phyloP scores from a whole-genome alignment of 1,140 invertebrate genomes.

The Pseudachorutes palmiensis region DNA sequence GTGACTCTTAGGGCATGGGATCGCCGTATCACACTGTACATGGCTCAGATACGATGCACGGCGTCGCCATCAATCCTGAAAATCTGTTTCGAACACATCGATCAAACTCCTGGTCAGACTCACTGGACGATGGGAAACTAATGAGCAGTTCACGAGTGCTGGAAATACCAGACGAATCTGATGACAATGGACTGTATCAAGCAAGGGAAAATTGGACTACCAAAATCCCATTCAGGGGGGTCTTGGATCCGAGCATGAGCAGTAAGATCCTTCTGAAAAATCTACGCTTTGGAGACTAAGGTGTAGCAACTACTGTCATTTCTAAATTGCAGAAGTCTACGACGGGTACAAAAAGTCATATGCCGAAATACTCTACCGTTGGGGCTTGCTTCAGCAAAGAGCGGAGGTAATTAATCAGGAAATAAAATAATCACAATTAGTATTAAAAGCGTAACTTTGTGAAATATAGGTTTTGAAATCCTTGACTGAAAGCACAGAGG shows the following conservation, averaged over 20 bases:
- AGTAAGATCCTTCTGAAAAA: too few relatives aligned
- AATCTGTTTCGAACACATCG: conserved; percentile 50
- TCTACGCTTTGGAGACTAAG: too few relatives aligned
- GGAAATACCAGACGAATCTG: not conserved
- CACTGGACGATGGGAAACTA: conserved; percentile 56
- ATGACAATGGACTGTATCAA: not conserved
- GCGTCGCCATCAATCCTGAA: conserved; percentile 41
- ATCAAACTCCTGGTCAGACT: conserved; percentile 84
- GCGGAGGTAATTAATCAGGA: conserved; percentile 57
- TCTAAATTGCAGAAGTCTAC: conserved; percentile 62
- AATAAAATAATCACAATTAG: conserved; percentile 25
- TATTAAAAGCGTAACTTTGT: too few relatives aligned
- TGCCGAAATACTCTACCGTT: conserved; percentile 76
- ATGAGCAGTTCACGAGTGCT: conserved; percentile 21
- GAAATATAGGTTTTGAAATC: conserved; percentile 79
- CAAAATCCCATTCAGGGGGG: conserved; percentile 2
- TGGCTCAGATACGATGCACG: conserved; percentile 61
- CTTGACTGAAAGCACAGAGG: conserved; percentile 48
- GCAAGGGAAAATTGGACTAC: not conserved
- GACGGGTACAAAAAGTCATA: conserved; percentile 81
- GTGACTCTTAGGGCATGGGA: conserved; percentile 52
- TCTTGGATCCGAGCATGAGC: conserved; percentile 26
- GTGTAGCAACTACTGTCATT: too few relatives aligned
- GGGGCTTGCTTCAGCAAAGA: conserved; percentile 70
- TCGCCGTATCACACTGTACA: conserved; percentile 88